Evolutionary conservation across 2,113 vertebrate genomes (phyloP).

Genomic region (Pelmatolapia mariae): DNA sequence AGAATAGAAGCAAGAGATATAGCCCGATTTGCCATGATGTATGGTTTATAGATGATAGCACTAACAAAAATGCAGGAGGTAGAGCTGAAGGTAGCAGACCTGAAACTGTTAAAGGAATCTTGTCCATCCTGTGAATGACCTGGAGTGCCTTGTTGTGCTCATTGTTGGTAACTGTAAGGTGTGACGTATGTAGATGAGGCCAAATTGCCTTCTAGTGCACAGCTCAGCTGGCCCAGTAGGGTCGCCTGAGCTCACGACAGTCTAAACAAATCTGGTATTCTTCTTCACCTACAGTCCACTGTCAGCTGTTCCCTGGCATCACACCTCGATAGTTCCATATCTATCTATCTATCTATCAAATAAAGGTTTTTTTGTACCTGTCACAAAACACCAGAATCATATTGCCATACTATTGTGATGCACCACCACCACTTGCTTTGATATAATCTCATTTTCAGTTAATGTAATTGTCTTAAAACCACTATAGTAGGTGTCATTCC

Average conservation of each 20-base stretch:
- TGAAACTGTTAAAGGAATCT: neutral
- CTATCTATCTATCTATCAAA: neutral
- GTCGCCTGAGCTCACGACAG: neutral
- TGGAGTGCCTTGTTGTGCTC: neutral
- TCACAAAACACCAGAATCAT: neutral
- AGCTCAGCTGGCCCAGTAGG: neutral
- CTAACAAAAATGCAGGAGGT: neutral
- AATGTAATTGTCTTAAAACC: neutral
- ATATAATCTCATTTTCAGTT: neutral
- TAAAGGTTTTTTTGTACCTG: neutral
- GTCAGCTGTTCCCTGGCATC: neutral
- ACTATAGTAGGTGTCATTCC: neutral
- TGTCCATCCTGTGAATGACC: neutral
- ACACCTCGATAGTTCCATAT: neutral
- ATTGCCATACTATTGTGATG: neutral
- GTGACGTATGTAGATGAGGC: neutral
- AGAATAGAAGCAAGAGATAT: neutral
- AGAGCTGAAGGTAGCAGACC: neutral
- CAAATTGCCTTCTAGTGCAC: neutral
- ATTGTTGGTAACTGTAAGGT: neutral
- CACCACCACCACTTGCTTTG: neutral
- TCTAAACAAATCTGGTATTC: neutral
- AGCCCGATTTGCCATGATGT: neutral
- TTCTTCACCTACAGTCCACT: neutral
- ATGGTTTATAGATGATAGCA: neutral